A percentile compares a stretch with the other conserved stretches of the same genome.
phyloP scores from a whole-genome alignment of 2,888 invertebrate species.

The Campopleginae sp. region DNA sequence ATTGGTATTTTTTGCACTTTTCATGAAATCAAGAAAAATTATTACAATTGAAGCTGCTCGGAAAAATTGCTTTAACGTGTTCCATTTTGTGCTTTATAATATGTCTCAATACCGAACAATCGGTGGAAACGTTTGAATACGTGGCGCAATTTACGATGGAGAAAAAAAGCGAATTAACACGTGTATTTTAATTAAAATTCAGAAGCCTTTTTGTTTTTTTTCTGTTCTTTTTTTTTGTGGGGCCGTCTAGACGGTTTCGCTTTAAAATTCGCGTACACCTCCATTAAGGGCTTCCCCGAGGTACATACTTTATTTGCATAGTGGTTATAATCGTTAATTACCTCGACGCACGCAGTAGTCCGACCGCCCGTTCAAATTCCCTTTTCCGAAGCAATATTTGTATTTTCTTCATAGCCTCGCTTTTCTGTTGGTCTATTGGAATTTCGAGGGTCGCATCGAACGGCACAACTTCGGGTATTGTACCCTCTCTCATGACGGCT shows the following conservation, averaged over 20 bases:
- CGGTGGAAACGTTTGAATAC: not conserved
- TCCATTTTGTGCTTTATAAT: not conserved
- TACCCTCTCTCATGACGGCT: conserved; percentile 86
- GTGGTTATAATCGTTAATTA: conserved; percentile 76
- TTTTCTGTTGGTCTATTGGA: conserved; percentile 94
- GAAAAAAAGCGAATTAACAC: conserved; percentile 7
- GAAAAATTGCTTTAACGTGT: not conserved
- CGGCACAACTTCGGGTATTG: conserved; percentile 89
- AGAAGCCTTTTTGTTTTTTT: not conserved
- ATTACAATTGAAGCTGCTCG: not conserved
- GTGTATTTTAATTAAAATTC: conserved; percentile 13
- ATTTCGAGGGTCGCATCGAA: conserved; percentile 94
- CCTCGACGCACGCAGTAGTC: conserved; percentile 92
- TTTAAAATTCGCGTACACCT: not conserved
- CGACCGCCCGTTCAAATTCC: conserved; percentile 91
- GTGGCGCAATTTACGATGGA: not conserved
- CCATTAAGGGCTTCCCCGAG: not conserved
- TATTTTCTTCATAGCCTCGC: conserved; percentile 94
- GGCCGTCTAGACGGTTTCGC: not conserved
- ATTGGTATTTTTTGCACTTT: not conserved
- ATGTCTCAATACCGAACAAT: not conserved
- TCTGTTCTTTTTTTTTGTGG: not conserved
- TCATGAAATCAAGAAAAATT: not conserved
- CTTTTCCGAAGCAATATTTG: conserved; percentile 90
- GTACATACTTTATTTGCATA: not conserved